A percentile compares a stretch with the other conserved stretches of the same genome.
These are phyloP conservation scores for Habropoda laboriosa DNA, from an alignment of 1,140 invertebrate genomes.

Conservation along the genomic window DNA sequence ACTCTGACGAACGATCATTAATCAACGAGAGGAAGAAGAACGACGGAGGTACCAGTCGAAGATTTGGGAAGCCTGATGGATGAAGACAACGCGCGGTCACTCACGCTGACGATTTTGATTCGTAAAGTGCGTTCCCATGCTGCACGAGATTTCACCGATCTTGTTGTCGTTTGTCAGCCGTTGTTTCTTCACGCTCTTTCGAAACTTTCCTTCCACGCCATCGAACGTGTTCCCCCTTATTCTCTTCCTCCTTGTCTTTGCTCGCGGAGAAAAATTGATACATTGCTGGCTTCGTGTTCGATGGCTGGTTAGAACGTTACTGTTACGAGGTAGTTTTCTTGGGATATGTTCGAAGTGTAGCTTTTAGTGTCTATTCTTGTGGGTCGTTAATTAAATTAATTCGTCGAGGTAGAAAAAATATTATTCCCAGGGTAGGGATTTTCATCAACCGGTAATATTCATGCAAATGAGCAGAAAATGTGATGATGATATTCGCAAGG, in stretches of 20 bases:
- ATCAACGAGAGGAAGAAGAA: conserved; percentile 41
- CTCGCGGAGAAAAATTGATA: neutral
- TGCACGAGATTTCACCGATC: conserved; percentile 43
- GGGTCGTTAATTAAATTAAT: too few species aligned
- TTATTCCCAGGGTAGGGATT: too few species aligned
- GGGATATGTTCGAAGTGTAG: too few species aligned
- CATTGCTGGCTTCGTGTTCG: neutral
- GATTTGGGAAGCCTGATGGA: conserved; percentile 60
- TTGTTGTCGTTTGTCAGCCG: conserved; percentile 61
- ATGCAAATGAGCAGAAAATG: too few species aligned
- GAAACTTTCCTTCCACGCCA: neutral
- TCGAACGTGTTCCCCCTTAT: neutral
- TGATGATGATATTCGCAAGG: neutral
- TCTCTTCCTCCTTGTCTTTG: neutral
- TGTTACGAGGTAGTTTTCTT: too few species aligned
- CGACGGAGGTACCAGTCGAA: conserved; percentile 26
- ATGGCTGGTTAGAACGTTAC: too few species aligned
- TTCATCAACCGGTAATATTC: neutral
- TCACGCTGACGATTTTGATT: conserved; percentile 43
- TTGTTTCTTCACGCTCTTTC: neutral
- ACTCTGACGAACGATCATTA: conserved; percentile 55
- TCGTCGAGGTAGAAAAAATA: too few species aligned
- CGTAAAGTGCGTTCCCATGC: conserved; percentile 66
- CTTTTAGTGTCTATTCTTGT: too few species aligned
- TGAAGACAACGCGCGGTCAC: conserved; percentile 54